These are phyloP conservation scores for Gobio occitaniae DNA, from an alignment of 2,797 vertebrate species.

Conservation along the genomic window DNA sequence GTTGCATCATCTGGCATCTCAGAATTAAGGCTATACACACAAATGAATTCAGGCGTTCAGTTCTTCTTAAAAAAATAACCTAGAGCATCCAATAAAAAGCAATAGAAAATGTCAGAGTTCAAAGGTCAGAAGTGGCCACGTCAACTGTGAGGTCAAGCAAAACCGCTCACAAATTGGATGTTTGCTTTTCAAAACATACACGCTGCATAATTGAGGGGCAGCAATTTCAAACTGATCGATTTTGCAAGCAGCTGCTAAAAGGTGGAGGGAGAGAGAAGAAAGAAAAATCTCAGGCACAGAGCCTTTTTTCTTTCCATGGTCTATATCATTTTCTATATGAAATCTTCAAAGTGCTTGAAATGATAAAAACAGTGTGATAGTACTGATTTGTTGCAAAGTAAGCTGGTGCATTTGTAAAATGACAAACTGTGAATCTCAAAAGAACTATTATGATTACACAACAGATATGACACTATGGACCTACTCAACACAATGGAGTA, in stretches of 20 bases:
- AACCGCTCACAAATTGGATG: slow-evolving; percentile 40
- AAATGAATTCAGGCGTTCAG: slow-evolving; percentile 31
- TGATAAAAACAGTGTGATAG: slow-evolving; percentile 10
- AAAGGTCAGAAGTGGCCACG: slow-evolving; percentile 39
- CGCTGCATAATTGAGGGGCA: slow-evolving; percentile 26
- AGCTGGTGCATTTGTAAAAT: not conserved
- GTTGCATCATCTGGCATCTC: slow-evolving; percentile 20
- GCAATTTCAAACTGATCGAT: slow-evolving; percentile 44
- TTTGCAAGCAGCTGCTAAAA: slow-evolving; percentile 35
- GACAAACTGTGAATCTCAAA: not conserved
- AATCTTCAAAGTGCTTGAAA: not conserved
- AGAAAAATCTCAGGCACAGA: slow-evolving; percentile 10
- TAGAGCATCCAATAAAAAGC: slow-evolving; percentile 18
- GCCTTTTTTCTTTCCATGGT: not conserved
- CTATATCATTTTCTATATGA: not conserved
- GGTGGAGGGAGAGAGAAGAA: not conserved
- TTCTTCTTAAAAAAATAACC: slow-evolving; percentile 3
- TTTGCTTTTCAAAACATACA: slow-evolving; percentile 37
- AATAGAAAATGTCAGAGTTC: slow-evolving; percentile 25
- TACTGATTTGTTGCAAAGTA: slow-evolving; percentile 10
- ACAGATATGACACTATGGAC: not conserved
- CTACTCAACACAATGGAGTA: not conserved
- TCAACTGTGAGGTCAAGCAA: slow-evolving; percentile 38
- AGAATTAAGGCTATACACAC: slow-evolving; percentile 4
- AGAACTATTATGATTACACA: not conserved